phyloP scores from a whole-genome alignment of 2,113 vertebrate species.

The Columbina picui region DNA sequence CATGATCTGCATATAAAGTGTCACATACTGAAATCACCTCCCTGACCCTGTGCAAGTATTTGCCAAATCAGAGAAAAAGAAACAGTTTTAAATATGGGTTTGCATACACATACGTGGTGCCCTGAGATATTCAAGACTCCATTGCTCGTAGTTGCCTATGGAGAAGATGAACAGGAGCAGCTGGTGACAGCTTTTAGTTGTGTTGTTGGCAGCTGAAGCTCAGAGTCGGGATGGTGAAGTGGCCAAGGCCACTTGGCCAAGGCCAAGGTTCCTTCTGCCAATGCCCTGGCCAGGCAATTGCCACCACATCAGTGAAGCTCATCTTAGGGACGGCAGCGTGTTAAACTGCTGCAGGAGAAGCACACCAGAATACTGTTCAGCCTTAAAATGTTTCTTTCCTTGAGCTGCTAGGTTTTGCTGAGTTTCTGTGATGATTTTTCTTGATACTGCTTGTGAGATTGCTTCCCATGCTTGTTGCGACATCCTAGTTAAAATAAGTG shows the following conservation, averaged over 20 bases:
- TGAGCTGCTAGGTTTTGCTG: neutral
- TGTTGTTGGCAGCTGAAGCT: neutral
- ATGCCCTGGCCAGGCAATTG: neutral
- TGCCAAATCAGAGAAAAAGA: neutral
- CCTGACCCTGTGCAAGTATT: rapidly evolving
- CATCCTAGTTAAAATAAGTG: neutral
- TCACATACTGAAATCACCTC: neutral
- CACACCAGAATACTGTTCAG: neutral
- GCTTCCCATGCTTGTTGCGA: neutral
- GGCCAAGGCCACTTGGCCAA: too few relatives aligned
- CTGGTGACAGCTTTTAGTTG: neutral
- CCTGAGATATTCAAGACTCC: neutral
- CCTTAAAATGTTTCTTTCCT: neutral
- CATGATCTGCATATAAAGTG: neutral
- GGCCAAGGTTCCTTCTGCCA: neutral
- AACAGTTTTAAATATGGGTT: neutral
- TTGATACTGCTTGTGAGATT: neutral
- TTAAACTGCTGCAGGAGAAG: neutral
- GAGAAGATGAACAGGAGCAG: neutral
- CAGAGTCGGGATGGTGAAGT: neutral
- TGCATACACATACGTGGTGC: neutral
- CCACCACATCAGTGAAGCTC: neutral
- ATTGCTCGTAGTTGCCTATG: rapidly evolving
- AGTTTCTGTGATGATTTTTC: neutral
- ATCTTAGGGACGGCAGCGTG: neutral